Evolutionary conservation across 2,888 invertebrate species (phyloP).

Genomic region (Drosophila stalkeri): DNA sequence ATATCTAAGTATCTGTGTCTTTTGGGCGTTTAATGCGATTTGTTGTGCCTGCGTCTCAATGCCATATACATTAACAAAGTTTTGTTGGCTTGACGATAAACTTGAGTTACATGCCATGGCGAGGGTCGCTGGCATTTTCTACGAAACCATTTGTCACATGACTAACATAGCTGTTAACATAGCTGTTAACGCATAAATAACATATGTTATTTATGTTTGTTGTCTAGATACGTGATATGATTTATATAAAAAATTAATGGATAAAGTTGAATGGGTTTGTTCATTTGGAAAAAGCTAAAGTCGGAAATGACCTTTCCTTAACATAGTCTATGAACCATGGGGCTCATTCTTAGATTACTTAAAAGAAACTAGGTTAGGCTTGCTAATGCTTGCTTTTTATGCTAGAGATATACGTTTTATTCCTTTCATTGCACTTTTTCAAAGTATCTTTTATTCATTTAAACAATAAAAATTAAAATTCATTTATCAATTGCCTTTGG

Average conservation of each 20-base stretch:
- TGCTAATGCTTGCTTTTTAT: too few relatives aligned
- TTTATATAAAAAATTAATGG: background rate
- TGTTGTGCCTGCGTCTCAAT: constrained; percentile 46
- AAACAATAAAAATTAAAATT: background rate
- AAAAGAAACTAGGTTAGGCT: background rate
- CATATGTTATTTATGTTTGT: background rate
- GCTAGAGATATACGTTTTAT: background rate
- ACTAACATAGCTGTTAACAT: background rate
- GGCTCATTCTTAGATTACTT: background rate
- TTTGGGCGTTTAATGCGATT: constrained; percentile 65
- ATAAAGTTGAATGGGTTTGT: background rate
- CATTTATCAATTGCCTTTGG: background rate
- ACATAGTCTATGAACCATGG: background rate
- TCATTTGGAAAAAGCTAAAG: background rate
- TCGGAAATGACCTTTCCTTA: background rate
- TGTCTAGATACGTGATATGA: background rate
- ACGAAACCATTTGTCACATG: background rate
- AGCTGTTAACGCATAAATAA: background rate
- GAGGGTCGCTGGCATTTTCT: constrained; percentile 34
- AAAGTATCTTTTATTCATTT: background rate
- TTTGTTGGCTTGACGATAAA: constrained; percentile 44
- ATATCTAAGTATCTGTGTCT: constrained; percentile 5
- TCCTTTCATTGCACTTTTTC: background rate
- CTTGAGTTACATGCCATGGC: constrained; percentile 36
- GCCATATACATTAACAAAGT: constrained; percentile 63